Percentiles rank a stretch among this genome's conserved stretches.
phyloP scores from a whole-genome alignment of 37 sponge, comb jelly and placozoan species.

The Lycopodina hypogea region DNA sequence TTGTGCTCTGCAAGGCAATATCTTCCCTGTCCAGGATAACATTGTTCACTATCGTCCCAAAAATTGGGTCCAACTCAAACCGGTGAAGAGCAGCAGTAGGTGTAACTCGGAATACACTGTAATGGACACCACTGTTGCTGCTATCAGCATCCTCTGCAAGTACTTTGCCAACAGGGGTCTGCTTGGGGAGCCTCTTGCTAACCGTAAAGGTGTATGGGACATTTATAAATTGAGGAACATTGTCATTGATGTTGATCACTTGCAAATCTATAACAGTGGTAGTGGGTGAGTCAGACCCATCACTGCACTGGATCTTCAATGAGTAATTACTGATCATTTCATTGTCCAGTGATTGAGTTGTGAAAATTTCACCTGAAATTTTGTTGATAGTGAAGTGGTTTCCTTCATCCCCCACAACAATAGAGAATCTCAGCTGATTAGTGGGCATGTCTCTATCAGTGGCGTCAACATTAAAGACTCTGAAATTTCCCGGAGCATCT shows the following conservation, averaged over 20 bases:
- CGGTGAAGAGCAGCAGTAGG: neutral
- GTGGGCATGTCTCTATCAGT: conserved; percentile 51
- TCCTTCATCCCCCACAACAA: conserved; percentile 33
- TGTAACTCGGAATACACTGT: conserved; percentile 1
- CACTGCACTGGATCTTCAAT: conserved; percentile 35
- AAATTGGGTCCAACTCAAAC: conserved; percentile 32
- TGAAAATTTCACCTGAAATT: conserved; percentile 30
- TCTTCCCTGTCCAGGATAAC: conserved; percentile 49
- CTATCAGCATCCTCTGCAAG: conserved; percentile 26
- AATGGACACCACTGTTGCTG: conserved; percentile 25
- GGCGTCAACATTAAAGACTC: conserved; percentile 24
- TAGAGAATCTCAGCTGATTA: conserved; percentile 22
- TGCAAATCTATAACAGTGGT: conserved; percentile 11
- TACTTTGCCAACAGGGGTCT: conserved; percentile 19
- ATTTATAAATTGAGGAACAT: conserved; percentile 51
- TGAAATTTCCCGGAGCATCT: neutral
- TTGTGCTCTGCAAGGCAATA: neutral
- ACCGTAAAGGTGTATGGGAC: conserved; percentile 32
- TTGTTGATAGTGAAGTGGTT: conserved; percentile 29
- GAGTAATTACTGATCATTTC: conserved; percentile 53
- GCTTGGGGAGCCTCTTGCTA: neutral
- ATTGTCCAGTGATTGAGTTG: conserved; percentile 38
- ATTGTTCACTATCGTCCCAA: conserved; percentile 46
- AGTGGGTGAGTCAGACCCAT: conserved; percentile 17
- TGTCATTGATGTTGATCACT: conserved; percentile 68